phyloP scores from a whole-genome alignment of 2,888 invertebrate species.

The Troglohyphantes excavatus region DNA sequence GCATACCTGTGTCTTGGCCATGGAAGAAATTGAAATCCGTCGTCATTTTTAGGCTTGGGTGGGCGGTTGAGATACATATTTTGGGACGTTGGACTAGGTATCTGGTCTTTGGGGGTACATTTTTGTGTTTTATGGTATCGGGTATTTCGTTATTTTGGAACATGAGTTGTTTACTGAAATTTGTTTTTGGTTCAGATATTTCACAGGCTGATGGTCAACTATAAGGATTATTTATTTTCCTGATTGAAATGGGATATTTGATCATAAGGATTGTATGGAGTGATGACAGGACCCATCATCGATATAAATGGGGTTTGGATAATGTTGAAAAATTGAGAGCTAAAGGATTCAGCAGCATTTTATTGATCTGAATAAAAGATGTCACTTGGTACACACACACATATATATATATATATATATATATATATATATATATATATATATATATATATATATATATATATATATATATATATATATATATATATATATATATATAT shows the following conservation, averaged over 20 bases:
- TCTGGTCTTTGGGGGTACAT: neutral
- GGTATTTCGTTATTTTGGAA: neutral
- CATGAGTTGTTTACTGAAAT: neutral
- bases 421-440: too few relatives aligned
- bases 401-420: too few relatives aligned
- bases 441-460: too few relatives aligned
- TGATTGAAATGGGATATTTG: neutral
- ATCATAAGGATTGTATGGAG: too few relatives aligned
- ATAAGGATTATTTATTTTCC: neutral
- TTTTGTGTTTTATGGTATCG: neutral
- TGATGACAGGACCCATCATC: too few relatives aligned
- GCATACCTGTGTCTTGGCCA: neutral
- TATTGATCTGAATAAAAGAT: too few relatives aligned
- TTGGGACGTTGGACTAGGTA: neutral
- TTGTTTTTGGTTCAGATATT: neutral
- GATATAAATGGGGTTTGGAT: too few relatives aligned
- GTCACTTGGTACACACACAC: too few relatives aligned
- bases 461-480: too few relatives aligned
- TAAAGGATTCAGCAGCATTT: too few relatives aligned
- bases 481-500: too few relatives aligned
- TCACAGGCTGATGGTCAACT: neutral
- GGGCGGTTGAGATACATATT: slow-evolving; percentile 14
- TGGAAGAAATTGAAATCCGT: slow-evolving; percentile 26
- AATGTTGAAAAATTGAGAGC: too few relatives aligned
- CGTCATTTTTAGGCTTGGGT: slow-evolving; percentile 47